Evolutionary conservation across 1,140 invertebrate genomes (phyloP), one percentile per base, ranked within the genome.

Genomic region (Fopius arisanus): DNA sequence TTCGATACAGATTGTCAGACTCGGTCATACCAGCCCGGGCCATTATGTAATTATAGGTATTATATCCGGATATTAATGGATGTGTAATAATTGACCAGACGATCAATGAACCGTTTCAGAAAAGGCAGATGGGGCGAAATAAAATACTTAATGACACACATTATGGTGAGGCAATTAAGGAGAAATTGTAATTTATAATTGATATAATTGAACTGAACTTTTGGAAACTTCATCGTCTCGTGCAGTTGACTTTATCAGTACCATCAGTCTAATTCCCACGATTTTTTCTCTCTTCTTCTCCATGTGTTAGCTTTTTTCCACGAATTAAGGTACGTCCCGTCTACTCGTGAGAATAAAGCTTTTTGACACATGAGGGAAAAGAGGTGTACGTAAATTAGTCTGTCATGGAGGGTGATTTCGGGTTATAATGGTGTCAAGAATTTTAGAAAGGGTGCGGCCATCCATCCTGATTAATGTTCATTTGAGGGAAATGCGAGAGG

Each of bases 21-120:
- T 5, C 3, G 33, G 7, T 19, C 43, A 21, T 51, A 51, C n/a
- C 2, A 51, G n/a, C 14, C 43, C 3, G 43, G 43, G 6, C 43
- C 43, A 51, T 51, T 51, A 51, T n/a, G 43, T 51, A 51, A 51
- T 51, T 51, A 51, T 51, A 51, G 43, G n/a, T 51, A 51, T 51
- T 51, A 51, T 51, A 51, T 51, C 43, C 43, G 43, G 43, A 51
- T 21, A 51, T 51, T 51, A 51, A 51, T 51, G n/a, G 43, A 12
- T 19, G n/a, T 3, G 5, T 51, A 51, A 51, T 51, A 51, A 51
- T 51, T 51, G 43, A 51, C 43, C 43, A 7, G 33, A 37, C 33
- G 43, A 51, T 51, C 43, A 51, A 51, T 51, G 43, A 19, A n/a
- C n/a, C 43, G n/a, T 51, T 51, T 16, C 19, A 21, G 5, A 21